Percentiles rank a stretch among this genome's conserved stretches.
phyloP scores from a whole-genome alignment of 64 coral and sea anemone species.

The Platygyra sinensis region DNA sequence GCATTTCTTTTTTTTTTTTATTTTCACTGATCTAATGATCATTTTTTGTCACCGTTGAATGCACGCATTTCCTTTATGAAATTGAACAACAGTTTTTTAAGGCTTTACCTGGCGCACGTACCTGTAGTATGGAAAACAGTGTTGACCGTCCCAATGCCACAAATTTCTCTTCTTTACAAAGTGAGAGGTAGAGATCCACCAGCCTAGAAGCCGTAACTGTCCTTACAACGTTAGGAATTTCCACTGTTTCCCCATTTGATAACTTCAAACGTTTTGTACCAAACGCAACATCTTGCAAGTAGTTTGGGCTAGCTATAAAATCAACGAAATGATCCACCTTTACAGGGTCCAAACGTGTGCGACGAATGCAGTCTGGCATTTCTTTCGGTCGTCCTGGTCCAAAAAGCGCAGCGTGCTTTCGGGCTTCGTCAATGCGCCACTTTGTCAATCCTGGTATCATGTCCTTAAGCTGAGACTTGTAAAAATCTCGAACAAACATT shows the following conservation, averaged over 20 bases:
- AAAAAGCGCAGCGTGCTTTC: conserved; percentile 46
- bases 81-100: too few species aligned
- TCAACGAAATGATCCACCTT: conserved; percentile 75
- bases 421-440: conserved; percentile 57
- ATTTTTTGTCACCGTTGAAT: too few species aligned
- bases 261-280: conserved; percentile 58
- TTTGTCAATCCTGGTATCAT: conserved; percentile 47
- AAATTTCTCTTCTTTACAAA: conserved; percentile 17
- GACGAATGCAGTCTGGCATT: background rate
- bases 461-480: too few species aligned
- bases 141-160: conserved; percentile 7
- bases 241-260: conserved; percentile 40
- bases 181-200: conserved; percentile 1
- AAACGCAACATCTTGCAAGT: conserved; percentile 78
- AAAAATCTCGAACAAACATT: conserved; percentile 59
- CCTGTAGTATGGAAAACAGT: background rate
- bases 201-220: conserved; percentile 69
- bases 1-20: too few species aligned
- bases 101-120: too few species aligned
- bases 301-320: conserved; percentile 65
- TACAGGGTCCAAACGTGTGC: background rate
- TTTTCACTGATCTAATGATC: too few species aligned
- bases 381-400: conserved; percentile 34
- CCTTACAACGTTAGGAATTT: conserved; percentile 66
- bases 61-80: too few species aligned